Evolutionary conservation across 2,888 invertebrate species (phyloP), one percentile per base, ranked within the genome.

Genomic region (Frankliniella intonsa): DNA sequence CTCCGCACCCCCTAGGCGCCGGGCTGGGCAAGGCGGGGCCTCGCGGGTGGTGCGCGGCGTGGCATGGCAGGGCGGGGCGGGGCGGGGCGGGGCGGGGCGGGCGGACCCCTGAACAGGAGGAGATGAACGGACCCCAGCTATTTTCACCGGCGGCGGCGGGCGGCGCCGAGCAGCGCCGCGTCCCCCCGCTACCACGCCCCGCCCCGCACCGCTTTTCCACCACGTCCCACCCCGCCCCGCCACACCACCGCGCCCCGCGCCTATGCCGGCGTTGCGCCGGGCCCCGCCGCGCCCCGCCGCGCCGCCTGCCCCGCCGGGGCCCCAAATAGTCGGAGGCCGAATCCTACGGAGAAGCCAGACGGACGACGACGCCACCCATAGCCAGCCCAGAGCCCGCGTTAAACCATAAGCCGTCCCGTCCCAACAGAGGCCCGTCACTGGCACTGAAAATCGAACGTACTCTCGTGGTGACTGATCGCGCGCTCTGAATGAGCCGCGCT

Each of bases 121-220:
- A 22, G 69, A 76, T 76, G 22, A 76, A 76, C 69, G 69, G 69
- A 76, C 25, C 22, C 69, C 25, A 76, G 69, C 69, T 76, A 76
- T 76, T 76, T 76, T 76, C 69, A 76, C 69, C 69, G 69, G 69
- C 69, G 69, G 22, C 69, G 22, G 69, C 25, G 69, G 69, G 22
- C 69, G 22, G 69, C 25, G 69, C 69, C 25, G 69, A 19, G 55
- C 69, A 11, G 69, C 69, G n/a, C 69, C 22, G 69, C 69, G n/a
- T 22, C 69, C n/a, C 69, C 69, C 69, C 22, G 69, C 69, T 25
- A 17, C 69, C 69, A 5, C 69, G 11, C 69, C 69, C 69, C 25
- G 69, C 22, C 69, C 22, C 69, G 22, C 22, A 3, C 22, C 55
- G 11, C 69, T 11, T 19, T 22, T 12, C 55, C 55, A 7, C 55